Evolutionary conservation across 2,888 invertebrate genomes (phyloP), one percentile per base, ranked within the genome.

Genomic region (Acleris emargana): DNA sequence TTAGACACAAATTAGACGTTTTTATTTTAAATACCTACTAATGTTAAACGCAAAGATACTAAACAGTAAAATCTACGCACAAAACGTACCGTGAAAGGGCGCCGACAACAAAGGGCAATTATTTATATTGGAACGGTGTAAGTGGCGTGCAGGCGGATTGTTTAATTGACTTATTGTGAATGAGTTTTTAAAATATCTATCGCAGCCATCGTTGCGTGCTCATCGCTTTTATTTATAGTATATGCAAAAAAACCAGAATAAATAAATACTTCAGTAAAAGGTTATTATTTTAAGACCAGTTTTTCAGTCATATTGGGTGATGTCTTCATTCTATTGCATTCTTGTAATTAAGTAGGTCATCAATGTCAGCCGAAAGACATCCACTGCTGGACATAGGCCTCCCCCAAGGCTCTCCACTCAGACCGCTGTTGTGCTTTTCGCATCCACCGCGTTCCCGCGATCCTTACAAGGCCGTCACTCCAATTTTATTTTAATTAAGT

Each of bases 131-230:
- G 79, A 82, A 79, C 81, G 77, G 83, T 87, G 86, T 80, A 87
- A 89, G 88, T 90, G 87, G 89, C 89, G 89, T 86, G 88, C 87
- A 79, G 78, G 88, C 86, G 81, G 83, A 87, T 84, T 83, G 84
- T 88, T 91, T 91, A 91, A 91, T 92, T 92, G 91, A 92, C 92
- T 91, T 91, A 92, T 91, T 89, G 91, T 90, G 90, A 88, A 90
- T 87, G 84, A 79, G 82, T 88, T 90, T 89, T 88, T 80, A 80
- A 87, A 86, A 87, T 84, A 89, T 88, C 86, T 86, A 85, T 83
- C 83, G 80, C 71, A 83, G 74, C 80, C 83, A 89, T 89, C 87
- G 86, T 74, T 78, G 79, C 79, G 72, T 78, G 83, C 83, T 82
- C 86, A 84, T 83, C 83, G 82, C 71, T 76, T 76, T 75, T 62